Evolutionary conservation across 2,888 invertebrate genomes (phyloP).

Genomic region (Dynastes maya): DNA sequence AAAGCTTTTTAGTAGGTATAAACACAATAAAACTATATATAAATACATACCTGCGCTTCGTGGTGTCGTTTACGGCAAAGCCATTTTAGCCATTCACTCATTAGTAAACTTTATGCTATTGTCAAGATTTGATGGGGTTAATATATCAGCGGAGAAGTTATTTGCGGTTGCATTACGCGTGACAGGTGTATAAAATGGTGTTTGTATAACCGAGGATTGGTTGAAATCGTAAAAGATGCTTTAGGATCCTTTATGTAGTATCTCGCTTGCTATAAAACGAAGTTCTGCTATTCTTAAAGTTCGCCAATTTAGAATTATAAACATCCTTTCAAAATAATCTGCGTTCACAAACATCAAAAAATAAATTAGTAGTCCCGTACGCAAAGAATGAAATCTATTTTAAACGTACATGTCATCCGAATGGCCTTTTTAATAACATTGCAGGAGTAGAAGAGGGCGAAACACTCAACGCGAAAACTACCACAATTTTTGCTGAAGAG

Average conservation of each 20-base stretch:
- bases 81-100: conserved; percentile 20
- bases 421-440: no score
- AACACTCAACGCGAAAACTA: background rate
- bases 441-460: background rate
- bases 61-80: conserved; percentile 3
- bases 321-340: no score
- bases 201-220: no score
- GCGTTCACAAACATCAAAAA: no score
- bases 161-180: conserved; percentile 21
- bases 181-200: conserved; percentile 32
- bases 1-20: background rate
- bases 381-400: no score
- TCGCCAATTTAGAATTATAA: no score
- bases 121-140: conserved; percentile 27
- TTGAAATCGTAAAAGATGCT: background rate
- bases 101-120: conserved; percentile 42
- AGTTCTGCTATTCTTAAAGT: no score
- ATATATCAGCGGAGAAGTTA: conserved; percentile 32
- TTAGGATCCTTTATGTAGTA: background rate
- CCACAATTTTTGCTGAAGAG: background rate
- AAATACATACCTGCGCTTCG: background rate
- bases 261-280: no score
- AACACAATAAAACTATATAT: conserved; percentile 22
- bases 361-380: no score
- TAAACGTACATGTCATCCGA: no score